Evolutionary conservation across 2,113 vertebrate species (phyloP).

Genomic region (Irena cyanogastra): DNA sequence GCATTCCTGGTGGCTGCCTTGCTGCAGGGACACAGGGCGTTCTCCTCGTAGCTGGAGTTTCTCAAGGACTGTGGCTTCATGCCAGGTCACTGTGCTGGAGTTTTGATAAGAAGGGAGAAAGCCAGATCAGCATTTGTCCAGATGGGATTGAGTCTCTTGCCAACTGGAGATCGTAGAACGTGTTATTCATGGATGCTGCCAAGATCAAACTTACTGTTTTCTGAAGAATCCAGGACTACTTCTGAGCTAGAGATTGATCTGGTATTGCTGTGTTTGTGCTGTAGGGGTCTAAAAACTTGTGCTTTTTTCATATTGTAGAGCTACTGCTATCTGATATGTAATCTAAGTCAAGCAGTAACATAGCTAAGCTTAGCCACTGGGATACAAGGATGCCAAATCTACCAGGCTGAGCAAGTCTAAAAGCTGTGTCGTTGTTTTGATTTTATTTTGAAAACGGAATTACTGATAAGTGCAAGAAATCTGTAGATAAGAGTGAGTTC

Average conservation of each 20-base stretch:
- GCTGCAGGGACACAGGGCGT: background rate
- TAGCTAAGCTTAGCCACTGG: background rate
- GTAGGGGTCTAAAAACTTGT: background rate
- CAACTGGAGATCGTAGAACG: background rate
- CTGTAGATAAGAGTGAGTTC: background rate
- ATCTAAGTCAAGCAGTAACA: background rate
- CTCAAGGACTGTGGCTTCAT: background rate
- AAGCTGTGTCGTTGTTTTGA: background rate
- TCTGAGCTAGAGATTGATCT: background rate
- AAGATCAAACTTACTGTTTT: background rate
- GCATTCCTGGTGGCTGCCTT: background rate
- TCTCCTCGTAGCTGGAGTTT: background rate
- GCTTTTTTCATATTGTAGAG: background rate
- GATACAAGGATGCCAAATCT: background rate
- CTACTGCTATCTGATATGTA: background rate
- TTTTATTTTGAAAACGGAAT: conserved; percentile 11
- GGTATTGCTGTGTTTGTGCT: background rate
- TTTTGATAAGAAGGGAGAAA: background rate
- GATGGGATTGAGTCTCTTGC: background rate
- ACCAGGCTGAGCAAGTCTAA: background rate
- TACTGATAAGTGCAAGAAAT: background rate
- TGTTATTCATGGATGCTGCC: background rate
- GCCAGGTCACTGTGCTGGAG: background rate
- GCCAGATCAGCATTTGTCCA: background rate
- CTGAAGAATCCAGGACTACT: background rate